Evolutionary conservation across 2,888 invertebrate species (phyloP), one percentile per base, ranked within the genome.

Genomic region (Adela reaumurella): DNA sequence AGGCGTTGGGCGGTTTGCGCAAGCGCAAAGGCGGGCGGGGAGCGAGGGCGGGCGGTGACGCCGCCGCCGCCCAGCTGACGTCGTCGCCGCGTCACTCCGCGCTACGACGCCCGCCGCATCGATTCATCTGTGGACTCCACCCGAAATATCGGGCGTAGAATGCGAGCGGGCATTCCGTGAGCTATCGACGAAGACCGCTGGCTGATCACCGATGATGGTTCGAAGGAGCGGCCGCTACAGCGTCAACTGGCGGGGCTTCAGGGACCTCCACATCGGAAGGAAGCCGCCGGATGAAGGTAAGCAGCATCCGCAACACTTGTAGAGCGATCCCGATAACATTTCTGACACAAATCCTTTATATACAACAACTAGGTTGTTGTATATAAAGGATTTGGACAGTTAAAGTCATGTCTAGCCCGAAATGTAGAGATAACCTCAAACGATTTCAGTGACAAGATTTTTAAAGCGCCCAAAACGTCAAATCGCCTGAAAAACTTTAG

Each of bases 191-290:
- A 10, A 19, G n/a, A 19, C 14, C n/a, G 17, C 4, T n/a, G n/a
- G 19, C 19, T 41, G 24, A 35, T 59, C 57, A 17, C 42, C 59
- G 56, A 80, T 79, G 79, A 79, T 80, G 68, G 78, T 74, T 58
- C 65, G 79, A 63, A 73, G 78, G 57, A 74, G 77, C 63, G 80
- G 80, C 56, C 72, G 80, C 41, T 80, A 79, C 62, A 77, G 77
- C 52, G 78, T 78, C 57, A 79, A 77, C 63, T 77, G 77, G 74
- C 68, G 79, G 57, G 79, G 80, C 47, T 77, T 78, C 63, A 70
- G 67, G 59, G 80, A 80, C 56, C 74, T 73, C 57, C 62, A 73
- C 44, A 65, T 74, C 55, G 73, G 73, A 46, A 76, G 67, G 63
- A 76, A 76, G 58, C 77, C 78, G 51, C 76, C 74, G 19, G 77